Base-by-base conservation (phyloP, 2,888 invertebrate species). In the Eupithecia exiguata region DNA sequence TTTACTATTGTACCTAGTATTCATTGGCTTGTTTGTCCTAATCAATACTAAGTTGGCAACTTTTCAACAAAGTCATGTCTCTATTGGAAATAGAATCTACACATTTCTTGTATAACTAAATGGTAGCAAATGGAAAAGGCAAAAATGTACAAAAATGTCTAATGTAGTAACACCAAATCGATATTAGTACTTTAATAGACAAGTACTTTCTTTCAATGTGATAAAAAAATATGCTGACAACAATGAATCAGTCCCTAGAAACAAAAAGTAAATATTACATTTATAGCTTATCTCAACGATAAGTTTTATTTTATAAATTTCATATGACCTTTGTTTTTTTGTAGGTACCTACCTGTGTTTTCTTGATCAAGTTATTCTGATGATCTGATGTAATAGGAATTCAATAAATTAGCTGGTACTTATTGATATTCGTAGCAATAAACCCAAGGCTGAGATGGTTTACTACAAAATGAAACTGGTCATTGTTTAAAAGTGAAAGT, bases 371-470 rank as follows among this genome's bases (percentile, higher is more conserved):
- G 21, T 25, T 58, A 12, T 58, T 25, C 25, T 25, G 25, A 58
- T 58, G 58, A 58, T 25, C 58, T 58, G 58, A 58, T 58, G 58
- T 25, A 25, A 65, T 21, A 65, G n/a, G 38, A 65, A 36, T 65
- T 53, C 9, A 36, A n/a, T 65, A 16, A 36, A 35, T 63, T 63
- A 65, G 35, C 12, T 38, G n/a, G 63, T 36, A n/a, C 12, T 65
- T n/a, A 74, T 43, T 74, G 53, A 40, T 40, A 66, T 71, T 71
- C 71, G 63, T 62, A 65, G 63, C 70, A 62, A 68, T 71, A 68
- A 71, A 43, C 49, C 40, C 61, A 49, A 74, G 43, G 63, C 61
- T 49, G 14, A 67, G 25, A 12, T 53, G 61, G 40, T 43, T 30
- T 40, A 25, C 10, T 38, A 30, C 35, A 30, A 53, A 21, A 70